Evolutionary conservation across 2,888 invertebrate species (phyloP).

Genomic region (Branchipolynoe longqiensis): DNA sequence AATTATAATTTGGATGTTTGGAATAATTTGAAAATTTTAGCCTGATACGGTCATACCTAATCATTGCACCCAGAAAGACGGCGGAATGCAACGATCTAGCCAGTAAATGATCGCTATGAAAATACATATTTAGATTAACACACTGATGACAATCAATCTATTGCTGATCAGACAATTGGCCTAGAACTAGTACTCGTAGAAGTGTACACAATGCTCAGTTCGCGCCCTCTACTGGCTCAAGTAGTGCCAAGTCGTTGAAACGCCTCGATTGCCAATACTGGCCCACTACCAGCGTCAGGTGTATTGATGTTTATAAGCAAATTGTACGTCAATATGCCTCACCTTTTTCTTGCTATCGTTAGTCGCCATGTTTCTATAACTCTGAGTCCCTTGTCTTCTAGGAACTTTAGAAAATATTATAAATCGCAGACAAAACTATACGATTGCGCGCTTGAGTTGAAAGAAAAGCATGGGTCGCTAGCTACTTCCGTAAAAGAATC

Average conservation of each 20-base stretch:
- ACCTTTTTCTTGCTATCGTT: conserved; percentile 34
- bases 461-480: conserved; percentile 10
- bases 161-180: background rate
- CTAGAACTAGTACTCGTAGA: background rate
- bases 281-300: background rate
- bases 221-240: background rate
- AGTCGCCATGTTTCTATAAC: background rate
- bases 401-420: conserved; percentile 13
- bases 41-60: too few species aligned
- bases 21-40: too few species aligned
- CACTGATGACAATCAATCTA: too few species aligned
- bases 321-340: too few species aligned
- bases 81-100: too few species aligned
- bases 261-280: background rate
- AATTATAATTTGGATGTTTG: too few species aligned
- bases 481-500: conserved; percentile 23
- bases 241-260: background rate
- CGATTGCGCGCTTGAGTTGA: conserved; percentile 41
- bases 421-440: background rate
- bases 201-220: background rate
- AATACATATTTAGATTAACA: too few species aligned
- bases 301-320: too few species aligned
- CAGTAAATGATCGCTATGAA: too few species aligned
- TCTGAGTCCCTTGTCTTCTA: background rate
- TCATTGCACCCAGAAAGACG: too few species aligned